Conservation (phyloP, 2,113 vertebrate species). For the Morone chrysops region DNA sequence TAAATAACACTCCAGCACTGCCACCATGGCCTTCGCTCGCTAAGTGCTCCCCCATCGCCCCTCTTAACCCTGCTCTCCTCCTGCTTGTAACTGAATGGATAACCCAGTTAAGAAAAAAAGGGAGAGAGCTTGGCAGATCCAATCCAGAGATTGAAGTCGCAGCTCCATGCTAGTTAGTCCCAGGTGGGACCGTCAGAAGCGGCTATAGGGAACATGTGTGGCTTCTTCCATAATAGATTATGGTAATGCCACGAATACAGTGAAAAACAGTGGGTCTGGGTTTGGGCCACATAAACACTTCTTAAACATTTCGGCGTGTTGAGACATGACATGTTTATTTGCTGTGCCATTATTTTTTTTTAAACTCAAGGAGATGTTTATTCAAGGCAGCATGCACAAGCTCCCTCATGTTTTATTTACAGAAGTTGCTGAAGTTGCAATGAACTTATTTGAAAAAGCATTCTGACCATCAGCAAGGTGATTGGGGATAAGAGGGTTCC, state of each 20-base stretch:
- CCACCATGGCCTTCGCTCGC: conserved; percentile 68
- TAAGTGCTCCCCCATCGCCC: conserved; percentile 74
- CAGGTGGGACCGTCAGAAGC: conserved; percentile 40
- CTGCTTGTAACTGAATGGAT: conserved; percentile 68
- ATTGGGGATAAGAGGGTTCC: conserved; percentile 43
- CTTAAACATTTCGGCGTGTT: conserved; percentile 34
- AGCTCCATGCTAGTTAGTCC: conserved; percentile 40
- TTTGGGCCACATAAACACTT: conserved; percentile 41
- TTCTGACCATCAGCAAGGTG: conserved; percentile 54
- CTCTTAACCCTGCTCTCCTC: conserved; percentile 70
- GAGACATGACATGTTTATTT: conserved; percentile 48
- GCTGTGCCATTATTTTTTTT: conserved; percentile 32
- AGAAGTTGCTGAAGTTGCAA: conserved; percentile 42
- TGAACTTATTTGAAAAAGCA: conserved; percentile 49
- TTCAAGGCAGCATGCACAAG: conserved; percentile 51
- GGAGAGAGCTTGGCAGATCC: conserved; percentile 45
- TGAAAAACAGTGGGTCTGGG: conserved; percentile 2
- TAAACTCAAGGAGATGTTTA: conserved; percentile 53
- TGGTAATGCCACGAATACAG: conserved; percentile 11
- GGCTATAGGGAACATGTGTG: conserved; percentile 23
- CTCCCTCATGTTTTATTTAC: conserved; percentile 70
- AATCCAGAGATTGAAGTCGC: conserved; percentile 58
- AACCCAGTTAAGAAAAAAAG: conserved; percentile 64
- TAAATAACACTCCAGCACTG: conserved; percentile 79
- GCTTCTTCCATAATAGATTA: conserved; percentile 37